These are phyloP conservation scores for Mus musculus DNA, from an alignment of 2,113 vertebrate genomes.

Conservation along the genomic window DNA sequence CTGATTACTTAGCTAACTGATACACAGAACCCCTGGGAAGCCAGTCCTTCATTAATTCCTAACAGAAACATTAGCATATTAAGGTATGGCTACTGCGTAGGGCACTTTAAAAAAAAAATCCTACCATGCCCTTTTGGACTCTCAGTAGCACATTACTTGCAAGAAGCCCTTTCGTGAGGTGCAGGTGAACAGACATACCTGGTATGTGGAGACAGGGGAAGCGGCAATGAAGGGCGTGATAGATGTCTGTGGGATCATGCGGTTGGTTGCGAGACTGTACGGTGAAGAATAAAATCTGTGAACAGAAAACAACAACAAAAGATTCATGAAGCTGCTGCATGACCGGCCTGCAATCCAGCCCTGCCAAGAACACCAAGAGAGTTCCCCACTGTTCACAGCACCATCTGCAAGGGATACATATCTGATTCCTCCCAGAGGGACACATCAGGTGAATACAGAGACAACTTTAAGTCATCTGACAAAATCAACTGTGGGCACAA, in stretches of 20 bases:
- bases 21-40: slow-evolving; percentile 45
- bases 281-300: slow-evolving; percentile 98
- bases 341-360: slow-evolving; percentile 54
- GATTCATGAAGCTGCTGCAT: slow-evolving; percentile 76
- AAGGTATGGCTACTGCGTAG: slow-evolving; percentile 35
- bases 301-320: slow-evolving; percentile 85
- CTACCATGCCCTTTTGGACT: slow-evolving; percentile 49
- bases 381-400: neutral
- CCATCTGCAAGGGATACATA: neutral
- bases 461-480: neutral
- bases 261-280: slow-evolving; percentile 99
- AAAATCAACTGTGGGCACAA: neutral
- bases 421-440: neutral
- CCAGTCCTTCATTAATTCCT: neutral
- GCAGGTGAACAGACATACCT: slow-evolving; percentile 89
- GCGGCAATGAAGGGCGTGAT: slow-evolving; percentile 99
- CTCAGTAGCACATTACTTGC: slow-evolving; percentile 45
- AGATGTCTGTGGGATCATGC: slow-evolving; percentile 99
- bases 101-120: neutral
- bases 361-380: slow-evolving; percentile 24
- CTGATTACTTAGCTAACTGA: slow-evolving; percentile 58
- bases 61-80: slow-evolving; percentile 40
- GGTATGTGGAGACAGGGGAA: slow-evolving; percentile 98
- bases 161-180: slow-evolving; percentile 60
- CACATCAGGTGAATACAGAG: neutral